These are phyloP conservation scores for Homarus americanus DNA, from an alignment of 1,140 invertebrate genomes.

Conservation along the genomic window DNA sequence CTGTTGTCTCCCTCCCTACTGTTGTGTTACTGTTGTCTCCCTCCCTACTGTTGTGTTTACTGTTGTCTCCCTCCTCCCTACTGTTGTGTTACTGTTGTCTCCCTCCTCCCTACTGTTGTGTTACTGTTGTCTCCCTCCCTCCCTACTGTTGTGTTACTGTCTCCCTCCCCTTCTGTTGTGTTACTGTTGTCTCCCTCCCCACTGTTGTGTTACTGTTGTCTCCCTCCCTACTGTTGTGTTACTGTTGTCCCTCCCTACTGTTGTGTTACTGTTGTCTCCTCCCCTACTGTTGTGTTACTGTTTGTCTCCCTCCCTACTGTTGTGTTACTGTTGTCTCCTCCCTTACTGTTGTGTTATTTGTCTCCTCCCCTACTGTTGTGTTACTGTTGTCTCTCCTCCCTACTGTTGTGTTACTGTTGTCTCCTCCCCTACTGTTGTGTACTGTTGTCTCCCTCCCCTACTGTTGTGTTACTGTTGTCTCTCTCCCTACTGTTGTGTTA, in stretches of 20 bases:
- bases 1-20: not conserved
- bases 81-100: not conserved
- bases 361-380: not conserved
- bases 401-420: not conserved
- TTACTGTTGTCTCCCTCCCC: not conserved
- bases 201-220: not conserved
- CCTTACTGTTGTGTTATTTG: not conserved
- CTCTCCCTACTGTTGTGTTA: not conserved
- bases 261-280: no score
- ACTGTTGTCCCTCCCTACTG: not conserved
- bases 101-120: not conserved
- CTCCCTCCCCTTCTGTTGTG: not conserved
- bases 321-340: not conserved
- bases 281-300: not conserved
- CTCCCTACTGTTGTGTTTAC: no score
- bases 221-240: no score
- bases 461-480: not conserved
- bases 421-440: not conserved
- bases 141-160: not conserved
- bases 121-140: not conserved
- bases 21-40: not conserved
- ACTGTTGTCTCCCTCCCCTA: not conserved
- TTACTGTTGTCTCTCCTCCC: not conserved
- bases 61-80: not conserved
- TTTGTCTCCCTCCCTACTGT: not conserved